phyloP scores from a whole-genome alignment of 2,113 vertebrate species.

The human region GRCh38 chrX:108921501-108922000 shows the following conservation, averaged over 20 bases:
- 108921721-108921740: background rate
- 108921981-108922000: background rate
- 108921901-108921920: background rate
- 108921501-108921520: background rate
- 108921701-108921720: background rate
- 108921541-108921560: background rate
- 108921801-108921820: background rate
- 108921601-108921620: background rate
- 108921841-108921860: background rate
- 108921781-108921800: background rate
- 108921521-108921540: background rate
- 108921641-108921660: background rate
- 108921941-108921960: background rate
- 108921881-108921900: background rate
- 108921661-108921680: background rate
- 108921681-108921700: background rate
- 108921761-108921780: no score
- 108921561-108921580: background rate
- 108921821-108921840: background rate
- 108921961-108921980: background rate
- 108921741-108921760: background rate
- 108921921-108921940: background rate
- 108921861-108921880: background rate
- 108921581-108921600: background rate
- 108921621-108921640: background rate